These are phyloP conservation scores for Labrus mixtus DNA, from an alignment of 2,113 vertebrate genomes.

Conservation along the genomic window DNA sequence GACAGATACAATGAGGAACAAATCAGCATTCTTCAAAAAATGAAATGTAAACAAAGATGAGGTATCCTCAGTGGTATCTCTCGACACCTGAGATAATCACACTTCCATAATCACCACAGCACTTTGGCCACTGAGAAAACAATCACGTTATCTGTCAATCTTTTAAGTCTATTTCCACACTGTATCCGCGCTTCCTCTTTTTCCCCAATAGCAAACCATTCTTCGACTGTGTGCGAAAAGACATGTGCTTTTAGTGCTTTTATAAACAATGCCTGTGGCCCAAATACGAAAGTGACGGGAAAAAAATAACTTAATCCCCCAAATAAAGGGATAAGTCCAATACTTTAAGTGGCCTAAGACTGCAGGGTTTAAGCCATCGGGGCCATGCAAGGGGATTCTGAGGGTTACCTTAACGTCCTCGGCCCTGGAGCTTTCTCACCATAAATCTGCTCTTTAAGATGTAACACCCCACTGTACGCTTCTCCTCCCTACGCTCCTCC, in stretches of 20 bases:
- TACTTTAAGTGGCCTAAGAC: conserved; percentile 81
- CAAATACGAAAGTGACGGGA: conserved; percentile 80
- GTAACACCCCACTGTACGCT: conserved; percentile 61
- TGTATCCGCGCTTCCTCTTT: conserved; percentile 24
- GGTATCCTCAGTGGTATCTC: conserved; percentile 59
- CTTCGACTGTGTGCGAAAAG: conserved; percentile 42
- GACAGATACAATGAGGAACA: conserved; percentile 42
- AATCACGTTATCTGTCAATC: conserved; percentile 76
- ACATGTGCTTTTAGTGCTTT: conserved; percentile 64
- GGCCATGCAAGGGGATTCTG: conserved; percentile 65
- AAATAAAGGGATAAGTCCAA: conserved; percentile 82
- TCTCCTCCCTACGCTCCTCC: conserved; percentile 25
- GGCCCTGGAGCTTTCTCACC: conserved; percentile 72
- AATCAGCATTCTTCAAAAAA: conserved; percentile 49
- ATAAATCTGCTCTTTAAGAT: conserved; percentile 83
- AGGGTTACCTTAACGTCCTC: conserved; percentile 75
- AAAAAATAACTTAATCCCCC: conserved; percentile 79
- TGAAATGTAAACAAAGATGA: conserved; percentile 57
- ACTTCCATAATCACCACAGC: conserved; percentile 69
- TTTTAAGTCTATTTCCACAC: conserved; percentile 74
- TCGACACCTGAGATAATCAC: conserved; percentile 68
- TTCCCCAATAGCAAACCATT: conserved; percentile 57
- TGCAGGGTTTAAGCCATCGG: conserved; percentile 75
- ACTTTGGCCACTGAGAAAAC: conserved; percentile 58
- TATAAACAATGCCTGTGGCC: conserved; percentile 82